phyloP scores from a whole-genome alignment of 2,888 invertebrate species.

The Altica lythri region DNA sequence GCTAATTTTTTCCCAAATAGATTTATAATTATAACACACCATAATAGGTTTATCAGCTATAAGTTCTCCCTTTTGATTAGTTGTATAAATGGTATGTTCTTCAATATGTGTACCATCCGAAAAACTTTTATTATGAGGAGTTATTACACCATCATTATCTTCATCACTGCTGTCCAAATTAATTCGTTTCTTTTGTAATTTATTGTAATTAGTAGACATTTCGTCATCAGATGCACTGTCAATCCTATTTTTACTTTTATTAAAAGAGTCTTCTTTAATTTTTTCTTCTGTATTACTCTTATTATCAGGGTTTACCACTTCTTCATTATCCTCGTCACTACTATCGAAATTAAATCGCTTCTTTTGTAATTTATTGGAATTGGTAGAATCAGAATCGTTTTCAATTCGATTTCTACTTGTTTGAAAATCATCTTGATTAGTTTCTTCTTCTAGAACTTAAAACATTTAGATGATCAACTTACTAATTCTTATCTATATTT shows the following conservation, averaged over 20 bases:
- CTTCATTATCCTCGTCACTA: no score
- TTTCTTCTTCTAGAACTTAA: no score
- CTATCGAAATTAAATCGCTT: no score
- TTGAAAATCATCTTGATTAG: no score
- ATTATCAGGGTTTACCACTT: no score
- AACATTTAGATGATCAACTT: no score
- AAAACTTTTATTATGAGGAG: slow-evolving; percentile 33
- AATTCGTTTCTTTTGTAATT: slow-evolving; percentile 12
- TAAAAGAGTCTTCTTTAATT: no score
- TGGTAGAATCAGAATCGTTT: neutral
- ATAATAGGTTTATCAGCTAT: slow-evolving; percentile 32
- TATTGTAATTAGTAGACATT: neutral
- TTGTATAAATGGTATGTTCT: slow-evolving; percentile 21
- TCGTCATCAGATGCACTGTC: slow-evolving; percentile 2
- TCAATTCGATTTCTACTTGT: neutral
- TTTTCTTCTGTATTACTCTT: no score
- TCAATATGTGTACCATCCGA: slow-evolving; percentile 21
- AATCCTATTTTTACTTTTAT: no score
- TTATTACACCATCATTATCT: slow-evolving; percentile 24
- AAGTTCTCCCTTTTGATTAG: slow-evolving; percentile 35
- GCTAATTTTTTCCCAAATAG: no score
- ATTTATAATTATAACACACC: no score
- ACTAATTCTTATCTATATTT: no score
- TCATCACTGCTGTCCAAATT: slow-evolving; percentile 27
- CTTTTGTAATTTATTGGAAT: neutral